Conservation (phyloP, 2,797 vertebrate genomes). For the Nannoperca obscura region DNA sequence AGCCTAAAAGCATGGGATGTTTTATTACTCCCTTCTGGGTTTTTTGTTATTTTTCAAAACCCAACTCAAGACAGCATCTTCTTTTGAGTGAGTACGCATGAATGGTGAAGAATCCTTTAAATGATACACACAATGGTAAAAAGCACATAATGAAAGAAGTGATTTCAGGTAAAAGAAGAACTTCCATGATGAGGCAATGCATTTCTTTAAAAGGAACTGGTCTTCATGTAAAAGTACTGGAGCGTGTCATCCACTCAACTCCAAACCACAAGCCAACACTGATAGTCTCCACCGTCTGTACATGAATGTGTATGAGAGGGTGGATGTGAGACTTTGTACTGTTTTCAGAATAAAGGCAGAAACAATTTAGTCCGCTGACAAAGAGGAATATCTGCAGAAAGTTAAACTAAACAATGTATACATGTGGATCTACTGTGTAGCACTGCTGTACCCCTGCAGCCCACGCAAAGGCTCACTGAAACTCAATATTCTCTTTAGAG, state of each 20-base stretch:
- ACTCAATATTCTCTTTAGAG: neutral
- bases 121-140: neutral
- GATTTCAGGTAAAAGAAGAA: no score
- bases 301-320: neutral
- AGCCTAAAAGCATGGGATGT: slow-evolving; percentile 48
- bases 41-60: neutral
- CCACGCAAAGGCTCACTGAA: neutral
- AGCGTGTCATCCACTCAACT: neutral
- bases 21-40: slow-evolving; percentile 40
- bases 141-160: neutral
- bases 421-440: neutral
- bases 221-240: neutral
- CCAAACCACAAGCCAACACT: neutral
- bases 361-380: neutral
- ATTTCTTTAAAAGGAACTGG: neutral
- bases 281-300: neutral
- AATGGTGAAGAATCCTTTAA: neutral
- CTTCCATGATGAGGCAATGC: neutral
- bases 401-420: no score
- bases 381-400: neutral
- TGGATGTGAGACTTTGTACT: neutral
- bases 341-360: neutral
- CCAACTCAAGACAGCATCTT: slow-evolving; percentile 19
- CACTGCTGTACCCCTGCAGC: neutral
- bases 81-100: slow-evolving; percentile 17